Evolutionary conservation across 2,888 invertebrate species (phyloP).

Genomic region (Lapara coniferarum): DNA sequence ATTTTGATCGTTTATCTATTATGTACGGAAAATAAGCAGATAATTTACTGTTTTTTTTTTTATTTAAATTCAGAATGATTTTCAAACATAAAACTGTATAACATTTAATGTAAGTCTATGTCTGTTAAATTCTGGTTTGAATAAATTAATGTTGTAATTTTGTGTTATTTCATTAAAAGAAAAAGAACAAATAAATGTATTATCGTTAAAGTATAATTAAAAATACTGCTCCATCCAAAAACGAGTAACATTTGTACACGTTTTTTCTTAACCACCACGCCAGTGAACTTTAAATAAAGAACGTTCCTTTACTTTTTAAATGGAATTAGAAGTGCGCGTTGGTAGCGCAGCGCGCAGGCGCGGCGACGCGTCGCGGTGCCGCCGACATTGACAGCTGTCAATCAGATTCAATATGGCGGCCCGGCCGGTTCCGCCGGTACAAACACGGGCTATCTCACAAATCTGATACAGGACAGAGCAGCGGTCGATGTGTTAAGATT

Average conservation of each 20-base stretch:
- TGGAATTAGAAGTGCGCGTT: constrained; percentile 66
- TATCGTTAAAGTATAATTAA: no score
- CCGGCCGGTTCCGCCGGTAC: constrained; percentile 64
- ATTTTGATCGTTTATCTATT: no score
- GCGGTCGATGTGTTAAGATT: constrained; percentile 58
- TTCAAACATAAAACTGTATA: no score
- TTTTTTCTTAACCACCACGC: neutral
- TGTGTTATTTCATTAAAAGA: no score
- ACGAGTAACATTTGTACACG: neutral
- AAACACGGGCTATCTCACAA: constrained; percentile 46
- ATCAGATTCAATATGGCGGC: constrained; percentile 81
- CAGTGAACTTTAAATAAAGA: constrained; percentile 28
- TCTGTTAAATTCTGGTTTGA: no score
- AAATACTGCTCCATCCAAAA: no score
- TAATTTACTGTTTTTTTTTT: no score
- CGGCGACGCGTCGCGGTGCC: constrained; percentile 79
- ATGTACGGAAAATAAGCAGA: no score
- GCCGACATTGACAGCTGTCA: constrained; percentile 84
- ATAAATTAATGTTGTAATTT: no score
- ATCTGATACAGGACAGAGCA: constrained; percentile 50
- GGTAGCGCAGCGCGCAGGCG: constrained; percentile 64
- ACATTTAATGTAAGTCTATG: no score
- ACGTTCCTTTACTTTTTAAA: constrained; percentile 44
- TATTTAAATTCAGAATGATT: no score
- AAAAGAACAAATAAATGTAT: no score